These are phyloP conservation scores for Brachyptera risi DNA, from an alignment of 2,888 invertebrate species.

Conservation along the genomic window DNA sequence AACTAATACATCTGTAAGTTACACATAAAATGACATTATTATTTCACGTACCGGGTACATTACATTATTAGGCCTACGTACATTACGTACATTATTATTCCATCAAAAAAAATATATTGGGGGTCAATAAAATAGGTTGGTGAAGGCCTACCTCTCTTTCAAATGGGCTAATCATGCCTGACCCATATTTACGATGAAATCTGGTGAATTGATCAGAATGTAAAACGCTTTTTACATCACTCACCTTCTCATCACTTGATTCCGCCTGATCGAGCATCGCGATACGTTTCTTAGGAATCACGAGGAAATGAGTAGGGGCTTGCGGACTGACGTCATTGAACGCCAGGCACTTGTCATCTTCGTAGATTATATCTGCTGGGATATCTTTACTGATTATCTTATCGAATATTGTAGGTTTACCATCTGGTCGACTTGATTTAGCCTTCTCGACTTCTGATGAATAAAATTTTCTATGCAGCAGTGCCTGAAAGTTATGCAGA, in stretches of 20 bases:
- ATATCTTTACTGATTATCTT: slow-evolving; percentile 74
- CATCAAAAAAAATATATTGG: too few species aligned
- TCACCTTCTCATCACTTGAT: slow-evolving; percentile 53
- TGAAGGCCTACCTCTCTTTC: too few species aligned
- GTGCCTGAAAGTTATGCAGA: not conserved
- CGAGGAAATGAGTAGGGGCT: slow-evolving; percentile 79
- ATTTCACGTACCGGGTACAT: too few species aligned
- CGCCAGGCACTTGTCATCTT: slow-evolving; percentile 75
- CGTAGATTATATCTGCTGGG: slow-evolving; percentile 75
- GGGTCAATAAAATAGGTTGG: too few species aligned
- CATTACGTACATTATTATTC: too few species aligned
- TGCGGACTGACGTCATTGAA: slow-evolving; percentile 77
- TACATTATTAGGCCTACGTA: too few species aligned
- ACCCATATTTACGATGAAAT: too few species aligned
- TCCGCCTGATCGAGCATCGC: slow-evolving; percentile 58
- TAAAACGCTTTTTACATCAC: too few species aligned
- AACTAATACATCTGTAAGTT: too few species aligned
- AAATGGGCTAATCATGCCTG: too few species aligned
- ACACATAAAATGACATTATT: too few species aligned
- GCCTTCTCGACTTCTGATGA: slow-evolving; percentile 13
- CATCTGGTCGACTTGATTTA: not conserved
- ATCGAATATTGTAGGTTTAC: slow-evolving; percentile 62
- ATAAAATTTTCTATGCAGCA: not conserved
- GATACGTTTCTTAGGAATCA: slow-evolving; percentile 74
- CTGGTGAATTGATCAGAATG: too few species aligned